Evolutionary conservation across 2,888 invertebrate genomes (phyloP), one percentile per base, ranked within the genome.

Genomic region (Serrognathus titanus): DNA sequence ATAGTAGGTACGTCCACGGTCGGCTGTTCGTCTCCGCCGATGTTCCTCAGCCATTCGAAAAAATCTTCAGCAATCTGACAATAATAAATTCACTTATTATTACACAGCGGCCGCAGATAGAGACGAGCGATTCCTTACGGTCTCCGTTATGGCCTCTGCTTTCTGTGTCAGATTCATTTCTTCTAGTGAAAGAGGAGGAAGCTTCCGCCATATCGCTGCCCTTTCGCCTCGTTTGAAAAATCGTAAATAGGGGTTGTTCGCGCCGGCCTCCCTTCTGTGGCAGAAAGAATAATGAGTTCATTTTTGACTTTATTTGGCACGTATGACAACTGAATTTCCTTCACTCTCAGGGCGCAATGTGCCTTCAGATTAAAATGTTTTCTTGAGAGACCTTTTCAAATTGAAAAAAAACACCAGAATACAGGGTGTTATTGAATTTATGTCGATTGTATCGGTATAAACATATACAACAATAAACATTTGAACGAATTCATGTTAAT

Each of bases 1-100:
- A 78, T 66, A 11, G 68, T 66, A 36, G 66, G 63, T n/a, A 72
- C 71, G 48, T 70, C 73, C 9, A 77, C 58, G 7, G 68, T 66
- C 1, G 72, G 67, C 31, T 67, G 66, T n/a, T 64, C 63, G 46
- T 70, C 68, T 1, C 72, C 70, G 1, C 75, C 74, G 2, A 70
- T 51, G 9, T 63, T 64, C 43, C 69, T 64, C 52, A 77, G 61
- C 77, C 77, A 77, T 24, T 73, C 67, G n/a, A 75, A 70, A 59
- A 77, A 78, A 55, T 75, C 70, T 12, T 64, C 63, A 6, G 77
- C 75, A 31, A 77, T 75, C 76, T 76, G 56, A 13, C 65, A 49
- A 49, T 31, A 31, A 31, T 31, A 7, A 31, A 31, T 49, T 43
- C 13, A 37, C 10, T 48, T 24, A 45, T 5, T 9, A 46, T 20